Conservation (phyloP, 2,113 vertebrate species). For the Oreochromis aureus region DNA sequence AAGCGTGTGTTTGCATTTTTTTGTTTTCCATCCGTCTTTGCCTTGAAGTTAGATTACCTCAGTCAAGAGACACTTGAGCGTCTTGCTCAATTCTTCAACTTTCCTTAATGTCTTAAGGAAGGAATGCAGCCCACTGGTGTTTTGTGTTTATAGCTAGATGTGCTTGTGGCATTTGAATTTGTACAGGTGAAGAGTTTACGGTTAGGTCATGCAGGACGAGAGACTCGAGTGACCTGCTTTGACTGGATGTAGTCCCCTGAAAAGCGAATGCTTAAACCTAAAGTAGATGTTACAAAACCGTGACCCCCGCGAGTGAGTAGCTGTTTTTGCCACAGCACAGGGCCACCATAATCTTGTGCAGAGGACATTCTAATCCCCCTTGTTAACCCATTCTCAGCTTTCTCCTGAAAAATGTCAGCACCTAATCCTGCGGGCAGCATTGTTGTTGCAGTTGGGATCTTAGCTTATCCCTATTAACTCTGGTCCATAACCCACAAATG, state of each 20-base stretch:
- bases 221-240: neutral
- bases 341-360: neutral
- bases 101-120: neutral
- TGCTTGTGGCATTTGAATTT: neutral
- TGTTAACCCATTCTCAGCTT: constrained; percentile 44
- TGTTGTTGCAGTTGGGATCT: constrained; percentile 56
- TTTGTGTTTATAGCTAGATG: neutral
- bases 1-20: neutral
- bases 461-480: constrained; percentile 45
- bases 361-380: constrained; percentile 43
- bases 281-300: neutral
- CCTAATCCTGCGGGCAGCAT: constrained; percentile 49
- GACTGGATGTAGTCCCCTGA: neutral
- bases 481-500: constrained; percentile 26
- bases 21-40: neutral
- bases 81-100: neutral
- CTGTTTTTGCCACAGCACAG: neutral
- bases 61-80: neutral
- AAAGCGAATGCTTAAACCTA: neutral
- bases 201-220: neutral
- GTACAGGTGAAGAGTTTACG: neutral
- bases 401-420: constrained; percentile 38
- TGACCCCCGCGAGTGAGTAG: neutral
- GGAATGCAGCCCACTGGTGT: neutral
- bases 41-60: neutral